These are phyloP conservation scores for Leucophora obtusa DNA, from an alignment of 2,888 invertebrate genomes.

Conservation along the genomic window DNA sequence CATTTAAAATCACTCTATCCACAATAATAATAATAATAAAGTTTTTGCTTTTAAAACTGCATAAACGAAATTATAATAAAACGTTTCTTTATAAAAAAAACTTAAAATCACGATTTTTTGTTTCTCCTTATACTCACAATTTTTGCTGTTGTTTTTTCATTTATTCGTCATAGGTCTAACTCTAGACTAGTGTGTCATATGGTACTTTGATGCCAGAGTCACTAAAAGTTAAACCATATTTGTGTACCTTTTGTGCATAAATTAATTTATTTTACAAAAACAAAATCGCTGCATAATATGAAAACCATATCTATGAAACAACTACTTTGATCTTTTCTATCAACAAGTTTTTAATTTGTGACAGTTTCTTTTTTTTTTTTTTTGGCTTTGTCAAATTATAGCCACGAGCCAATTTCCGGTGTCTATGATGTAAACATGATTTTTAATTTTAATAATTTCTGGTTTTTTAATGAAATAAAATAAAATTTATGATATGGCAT, in stretches of 20 bases:
- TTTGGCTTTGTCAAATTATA: slow-evolving; percentile 20
- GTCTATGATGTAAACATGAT: neutral
- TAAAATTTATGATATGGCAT: too few species aligned
- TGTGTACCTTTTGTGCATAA: slow-evolving; percentile 26
- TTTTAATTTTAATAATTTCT: neutral
- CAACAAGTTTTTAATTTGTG: slow-evolving; percentile 40
- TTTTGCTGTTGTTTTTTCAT: neutral
- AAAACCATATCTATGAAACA: slow-evolving; percentile 1
- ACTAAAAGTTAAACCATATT: neutral
- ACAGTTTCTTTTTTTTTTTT: slow-evolving; percentile 20
- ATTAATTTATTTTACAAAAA: slow-evolving; percentile 46
- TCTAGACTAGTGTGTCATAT: slow-evolving; percentile 10
- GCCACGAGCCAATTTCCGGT: slow-evolving; percentile 58
- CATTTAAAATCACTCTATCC: slow-evolving; percentile 6
- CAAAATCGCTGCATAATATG: slow-evolving; percentile 6
- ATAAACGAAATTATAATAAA: slow-evolving; percentile 43
- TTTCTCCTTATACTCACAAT: neutral
- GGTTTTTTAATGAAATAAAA: neutral
- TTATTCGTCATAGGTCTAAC: neutral
- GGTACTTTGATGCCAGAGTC: neutral
- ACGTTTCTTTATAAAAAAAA: slow-evolving; percentile 10
- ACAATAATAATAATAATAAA: neutral
- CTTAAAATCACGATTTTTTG: slow-evolving; percentile 46
- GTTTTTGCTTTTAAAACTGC: slow-evolving; percentile 17
- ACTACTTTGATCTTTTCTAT: slow-evolving; percentile 12